These are phyloP conservation scores for Rutpela maculata DNA, from an alignment of 2,888 invertebrate genomes.

Conservation along the genomic window DNA sequence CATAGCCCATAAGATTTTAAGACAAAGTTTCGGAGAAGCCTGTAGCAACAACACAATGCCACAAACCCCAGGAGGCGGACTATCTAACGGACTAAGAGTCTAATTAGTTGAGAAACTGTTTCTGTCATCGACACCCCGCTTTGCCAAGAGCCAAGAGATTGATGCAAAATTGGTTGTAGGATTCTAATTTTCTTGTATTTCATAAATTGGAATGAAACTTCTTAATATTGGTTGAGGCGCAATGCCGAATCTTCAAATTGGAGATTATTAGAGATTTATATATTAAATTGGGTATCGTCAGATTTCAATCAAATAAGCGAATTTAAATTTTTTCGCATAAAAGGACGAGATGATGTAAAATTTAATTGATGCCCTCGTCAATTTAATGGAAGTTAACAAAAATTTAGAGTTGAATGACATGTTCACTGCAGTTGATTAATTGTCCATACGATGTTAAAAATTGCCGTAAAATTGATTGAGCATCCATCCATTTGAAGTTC, in stretches of 20 bases:
- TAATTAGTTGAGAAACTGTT: constrained; percentile 37
- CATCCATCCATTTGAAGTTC: no score
- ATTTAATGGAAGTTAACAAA: background rate
- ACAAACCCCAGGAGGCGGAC: constrained; percentile 40
- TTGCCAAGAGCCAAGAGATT: constrained; percentile 16
- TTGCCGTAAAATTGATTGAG: no score
- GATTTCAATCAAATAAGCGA: constrained; percentile 11
- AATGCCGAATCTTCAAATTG: constrained; percentile 6
- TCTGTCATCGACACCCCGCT: constrained; percentile 38
- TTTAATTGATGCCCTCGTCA: background rate
- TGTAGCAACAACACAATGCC: constrained; percentile 35
- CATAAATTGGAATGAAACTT: constrained; percentile 27
- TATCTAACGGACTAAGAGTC: constrained; percentile 28
- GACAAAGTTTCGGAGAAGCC: constrained; percentile 30
- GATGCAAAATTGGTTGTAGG: constrained; percentile 20
- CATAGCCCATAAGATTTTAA: constrained; percentile 28
- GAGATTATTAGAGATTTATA: constrained; percentile 18
- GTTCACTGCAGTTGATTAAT: background rate
- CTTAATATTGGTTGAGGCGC: constrained; percentile 13
- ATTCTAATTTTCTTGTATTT: constrained; percentile 18
- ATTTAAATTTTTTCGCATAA: constrained; percentile 3
- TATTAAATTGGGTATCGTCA: background rate
- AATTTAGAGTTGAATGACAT: background rate
- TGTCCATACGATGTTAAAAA: no score
- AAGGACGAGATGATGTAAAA: background rate